These are phyloP conservation scores for Mustela lutreola DNA, from an alignment of 2,113 vertebrate species.

Conservation along the genomic window DNA sequence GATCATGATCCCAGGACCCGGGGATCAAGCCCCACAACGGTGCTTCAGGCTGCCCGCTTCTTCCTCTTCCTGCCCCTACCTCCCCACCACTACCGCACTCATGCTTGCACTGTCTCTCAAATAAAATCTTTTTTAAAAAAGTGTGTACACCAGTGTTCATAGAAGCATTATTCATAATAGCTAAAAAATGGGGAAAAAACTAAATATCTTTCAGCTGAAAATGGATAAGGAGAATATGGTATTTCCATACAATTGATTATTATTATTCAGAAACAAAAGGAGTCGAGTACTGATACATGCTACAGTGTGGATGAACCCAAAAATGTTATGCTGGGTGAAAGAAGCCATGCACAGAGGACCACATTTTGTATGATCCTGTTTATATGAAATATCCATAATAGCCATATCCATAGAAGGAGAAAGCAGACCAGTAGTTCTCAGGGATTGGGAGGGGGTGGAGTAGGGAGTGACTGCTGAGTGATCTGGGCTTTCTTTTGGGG, in stretches of 20 bases:
- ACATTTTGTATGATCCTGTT: background rate
- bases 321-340: background rate
- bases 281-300: background rate
- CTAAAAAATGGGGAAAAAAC: background rate
- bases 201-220: background rate
- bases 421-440: background rate
- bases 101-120: background rate
- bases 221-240: background rate
- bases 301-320: background rate
- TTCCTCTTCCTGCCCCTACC: background rate
- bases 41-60: background rate
- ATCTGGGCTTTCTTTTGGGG: background rate
- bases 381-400: background rate
- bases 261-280: slow-evolving; percentile 1
- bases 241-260: background rate
- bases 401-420: background rate
- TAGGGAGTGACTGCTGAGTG: background rate
- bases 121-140: background rate
- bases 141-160: background rate
- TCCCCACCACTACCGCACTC: too few species aligned
- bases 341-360: background rate
- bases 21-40: background rate
- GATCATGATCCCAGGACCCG: background rate
- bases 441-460: background rate
- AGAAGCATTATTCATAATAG: background rate